These are phyloP conservation scores for Corythornis madagascariensis DNA, from an alignment of 2,113 vertebrate genomes.

Conservation along the genomic window DNA sequence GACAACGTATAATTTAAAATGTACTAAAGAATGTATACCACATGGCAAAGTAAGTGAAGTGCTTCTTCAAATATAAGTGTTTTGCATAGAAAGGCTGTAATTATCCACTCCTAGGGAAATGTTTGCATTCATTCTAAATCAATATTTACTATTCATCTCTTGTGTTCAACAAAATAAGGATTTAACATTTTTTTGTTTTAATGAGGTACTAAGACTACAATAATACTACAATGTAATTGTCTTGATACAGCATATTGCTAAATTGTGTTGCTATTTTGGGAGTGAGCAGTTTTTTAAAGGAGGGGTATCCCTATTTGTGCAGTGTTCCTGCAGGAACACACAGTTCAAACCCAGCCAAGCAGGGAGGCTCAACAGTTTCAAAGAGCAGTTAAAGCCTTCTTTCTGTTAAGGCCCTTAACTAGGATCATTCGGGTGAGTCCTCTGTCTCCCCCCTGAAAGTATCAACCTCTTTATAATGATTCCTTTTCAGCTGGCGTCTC, in stretches of 20 bases:
- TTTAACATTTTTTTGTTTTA: conserved; percentile 83
- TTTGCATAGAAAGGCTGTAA: conserved; percentile 88
- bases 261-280: conserved; percentile 77
- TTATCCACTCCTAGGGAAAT: conserved; percentile 90
- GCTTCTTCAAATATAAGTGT: conserved; percentile 85
- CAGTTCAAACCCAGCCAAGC: conserved; percentile 76
- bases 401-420: conserved; percentile 75
- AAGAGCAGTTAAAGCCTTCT: conserved; percentile 65
- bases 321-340: conserved; percentile 72
- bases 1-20: conserved; percentile 94
- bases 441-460: conserved; percentile 41
- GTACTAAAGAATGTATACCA: conserved; percentile 89
- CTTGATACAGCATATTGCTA: conserved; percentile 80
- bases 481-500: conserved; percentile 48
- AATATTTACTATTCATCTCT: conserved; percentile 90
- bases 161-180: conserved; percentile 83
- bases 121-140: conserved; percentile 91
- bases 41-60: conserved; percentile 87
- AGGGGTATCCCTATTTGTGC: conserved; percentile 74
- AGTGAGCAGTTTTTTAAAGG: conserved; percentile 66
- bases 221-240: conserved; percentile 82
- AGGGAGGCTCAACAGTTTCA: conserved; percentile 70
- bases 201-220: conserved; percentile 81
- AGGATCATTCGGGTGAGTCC: conserved; percentile 74
- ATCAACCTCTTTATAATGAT: conserved; percentile 65